phyloP scores from a whole-genome alignment of 2,888 invertebrate genomes.

The Criorhina ranunculi region DNA sequence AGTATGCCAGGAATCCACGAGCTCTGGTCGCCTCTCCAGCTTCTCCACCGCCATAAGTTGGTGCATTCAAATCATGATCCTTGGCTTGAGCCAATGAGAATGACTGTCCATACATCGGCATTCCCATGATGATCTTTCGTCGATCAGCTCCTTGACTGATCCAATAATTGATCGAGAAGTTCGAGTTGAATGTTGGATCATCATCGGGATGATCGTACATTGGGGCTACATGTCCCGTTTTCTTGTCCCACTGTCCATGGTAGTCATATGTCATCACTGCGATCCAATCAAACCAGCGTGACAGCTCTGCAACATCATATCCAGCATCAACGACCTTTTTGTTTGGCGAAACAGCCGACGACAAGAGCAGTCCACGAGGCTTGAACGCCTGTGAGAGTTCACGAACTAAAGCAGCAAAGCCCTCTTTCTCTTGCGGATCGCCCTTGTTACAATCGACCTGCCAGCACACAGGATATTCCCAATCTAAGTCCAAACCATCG shows the following conservation, averaged over 20 bases:
- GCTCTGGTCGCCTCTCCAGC: conserved; percentile 95
- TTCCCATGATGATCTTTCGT: conserved; percentile 92
- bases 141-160: conserved; percentile 91
- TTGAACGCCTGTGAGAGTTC: conserved; percentile 90
- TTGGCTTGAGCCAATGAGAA: conserved; percentile 90
- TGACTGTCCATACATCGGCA: conserved; percentile 95
- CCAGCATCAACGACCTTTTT: conserved; percentile 93
- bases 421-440: conserved; percentile 91
- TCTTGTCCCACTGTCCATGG: conserved; percentile 96
- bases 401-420: conserved; percentile 90
- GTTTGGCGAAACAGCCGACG: conserved; percentile 94
- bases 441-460: conserved; percentile 94
- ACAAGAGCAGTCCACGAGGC: conserved; percentile 89
- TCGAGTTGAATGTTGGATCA: conserved; percentile 92
- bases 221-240: conserved; percentile 95
- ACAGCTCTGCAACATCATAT: conserved; percentile 91
- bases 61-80: conserved; percentile 89
- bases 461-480: conserved; percentile 98
- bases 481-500: conserved; percentile 96
- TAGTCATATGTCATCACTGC: conserved; percentile 96
- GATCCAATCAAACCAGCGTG: conserved; percentile 93
- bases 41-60: conserved; percentile 94
- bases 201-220: conserved; percentile 91
- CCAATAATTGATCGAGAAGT: conserved; percentile 95
- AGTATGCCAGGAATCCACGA: conserved; percentile 94